These are phyloP conservation scores for Eristalinus aeneus DNA, from an alignment of 2,888 invertebrate genomes.

Conservation along the genomic window DNA sequence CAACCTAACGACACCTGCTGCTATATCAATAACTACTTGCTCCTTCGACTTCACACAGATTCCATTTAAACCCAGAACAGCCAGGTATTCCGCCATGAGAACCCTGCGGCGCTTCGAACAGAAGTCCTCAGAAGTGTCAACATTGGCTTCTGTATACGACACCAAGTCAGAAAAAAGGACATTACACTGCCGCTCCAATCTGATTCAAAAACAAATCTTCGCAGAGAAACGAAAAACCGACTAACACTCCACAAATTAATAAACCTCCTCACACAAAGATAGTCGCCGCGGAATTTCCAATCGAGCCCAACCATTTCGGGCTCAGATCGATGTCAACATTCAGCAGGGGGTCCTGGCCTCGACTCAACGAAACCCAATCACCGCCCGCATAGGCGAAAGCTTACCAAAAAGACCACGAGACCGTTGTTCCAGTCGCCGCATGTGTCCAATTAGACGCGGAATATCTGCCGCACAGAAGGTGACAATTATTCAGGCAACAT, in stretches of 20 bases:
- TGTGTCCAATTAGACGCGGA: conserved; percentile 10
- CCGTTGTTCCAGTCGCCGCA: neutral
- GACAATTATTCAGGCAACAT: conserved; percentile 11
- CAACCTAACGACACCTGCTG: too few relatives aligned
- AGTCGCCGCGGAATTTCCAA: neutral
- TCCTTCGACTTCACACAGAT: too few relatives aligned
- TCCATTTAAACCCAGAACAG: too few relatives aligned
- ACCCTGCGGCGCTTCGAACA: too few relatives aligned
- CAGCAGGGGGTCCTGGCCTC: neutral
- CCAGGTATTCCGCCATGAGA: too few relatives aligned
- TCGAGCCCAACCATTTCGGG: neutral
- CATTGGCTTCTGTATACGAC: too few relatives aligned
- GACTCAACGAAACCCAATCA: neutral
- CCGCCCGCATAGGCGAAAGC: neutral
- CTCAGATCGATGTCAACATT: neutral
- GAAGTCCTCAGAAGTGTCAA: too few relatives aligned
- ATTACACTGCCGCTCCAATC: neutral
- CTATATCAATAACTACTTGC: too few relatives aligned
- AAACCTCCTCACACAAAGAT: neutral
- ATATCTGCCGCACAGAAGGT: conserved; percentile 12
- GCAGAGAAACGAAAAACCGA: neutral
- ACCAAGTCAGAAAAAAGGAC: too few relatives aligned
- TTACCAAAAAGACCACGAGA: neutral
- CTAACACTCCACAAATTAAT: neutral
- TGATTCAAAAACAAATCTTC: neutral